Percentiles rank a stretch among this genome's conserved stretches.
Evolutionary conservation across 2,888 invertebrate species (phyloP).

Genomic region (Pediacus dermestoides): DNA sequence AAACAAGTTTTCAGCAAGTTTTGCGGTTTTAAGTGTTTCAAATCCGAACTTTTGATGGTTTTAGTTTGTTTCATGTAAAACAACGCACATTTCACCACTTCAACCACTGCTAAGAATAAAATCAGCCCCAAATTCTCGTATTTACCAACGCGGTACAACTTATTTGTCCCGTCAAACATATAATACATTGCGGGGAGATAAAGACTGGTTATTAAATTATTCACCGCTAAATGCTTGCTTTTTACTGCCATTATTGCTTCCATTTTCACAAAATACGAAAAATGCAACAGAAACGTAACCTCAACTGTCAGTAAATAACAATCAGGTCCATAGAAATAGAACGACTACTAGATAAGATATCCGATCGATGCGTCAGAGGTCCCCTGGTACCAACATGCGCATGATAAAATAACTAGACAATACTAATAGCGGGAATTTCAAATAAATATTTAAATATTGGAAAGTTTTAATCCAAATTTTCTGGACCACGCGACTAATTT

Average conservation of each 20-base stretch:
- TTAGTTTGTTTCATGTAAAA: conserved; percentile 30
- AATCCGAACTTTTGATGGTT: conserved; percentile 41
- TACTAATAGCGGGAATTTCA: too few species aligned
- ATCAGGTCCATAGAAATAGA: too few species aligned
- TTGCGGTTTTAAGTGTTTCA: conserved; percentile 22
- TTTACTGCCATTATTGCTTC: conserved; percentile 16
- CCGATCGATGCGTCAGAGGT: too few species aligned
- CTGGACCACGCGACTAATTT: too few species aligned
- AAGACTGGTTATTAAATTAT: conserved; percentile 55
- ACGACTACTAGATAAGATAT: too few species aligned
- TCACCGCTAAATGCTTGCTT: conserved; percentile 23
- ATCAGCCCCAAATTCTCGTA: conserved; percentile 49
- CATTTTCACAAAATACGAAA: conserved; percentile 9
- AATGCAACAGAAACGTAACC: too few species aligned
- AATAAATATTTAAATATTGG: too few species aligned
- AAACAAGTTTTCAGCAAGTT: conserved; percentile 50
- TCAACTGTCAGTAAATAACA: too few species aligned
- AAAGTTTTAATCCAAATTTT: too few species aligned
- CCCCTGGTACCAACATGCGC: too few species aligned
- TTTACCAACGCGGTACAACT: conserved; percentile 60
- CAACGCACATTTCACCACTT: conserved; percentile 53
- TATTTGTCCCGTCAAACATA: conserved; percentile 56
- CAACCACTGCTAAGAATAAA: conserved; percentile 49
- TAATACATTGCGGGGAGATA: conserved; percentile 59
- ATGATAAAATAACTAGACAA: too few species aligned